Base-by-base conservation (phyloP, 1,140 invertebrate genomes). In the Pollicipes pollicipes region DNA sequence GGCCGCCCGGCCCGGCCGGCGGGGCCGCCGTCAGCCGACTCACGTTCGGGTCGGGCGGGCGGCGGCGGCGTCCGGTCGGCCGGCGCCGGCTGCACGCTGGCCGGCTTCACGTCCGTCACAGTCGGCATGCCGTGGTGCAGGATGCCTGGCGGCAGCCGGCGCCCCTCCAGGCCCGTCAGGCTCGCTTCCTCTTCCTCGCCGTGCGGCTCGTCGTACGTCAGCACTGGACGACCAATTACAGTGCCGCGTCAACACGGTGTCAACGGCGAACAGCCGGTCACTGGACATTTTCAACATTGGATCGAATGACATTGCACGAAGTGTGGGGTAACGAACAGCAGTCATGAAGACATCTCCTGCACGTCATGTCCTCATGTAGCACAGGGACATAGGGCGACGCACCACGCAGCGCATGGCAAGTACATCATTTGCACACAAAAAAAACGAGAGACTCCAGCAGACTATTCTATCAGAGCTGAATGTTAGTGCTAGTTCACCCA, bases 201-300 rank as follows among this genome's bases (percentile, higher is more conserved):
- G 89, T 91, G 91, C 70, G 76, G 76, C 85, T 96, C 93, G 86
- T 92, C 91, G 91, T 93, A 98, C 85, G 94, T 95, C 87, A 98
- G 90, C 90, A 97, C 94, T 98, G 45, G 8, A 21, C 45, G 17
- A 58, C 21, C 10, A 58, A 58, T 58, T 21, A 87, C 89, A 3
- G 45, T 35, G 10, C 21, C 45, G 21, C 32, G 32, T 35, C 32
- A 35, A n/a, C n/a, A n/a, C n/a, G 32, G 32, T 35, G 32, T 16
- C 32, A 16, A 35, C 32, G 32, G 4, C 32, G 4, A 35, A 35
- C 4, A 35, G 32, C 32, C 32, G 4, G 32, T 35, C 4, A 6
- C 32, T 4, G 32, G 32, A 6, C 4, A 4, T 6, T 6, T 6
- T 6, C 45, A 58, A 3, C 21, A 3, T 6, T 3, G 6, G 17